Evolutionary conservation across 2,888 invertebrate species (phyloP).

Genomic region (Conchocele bisecta): DNA sequence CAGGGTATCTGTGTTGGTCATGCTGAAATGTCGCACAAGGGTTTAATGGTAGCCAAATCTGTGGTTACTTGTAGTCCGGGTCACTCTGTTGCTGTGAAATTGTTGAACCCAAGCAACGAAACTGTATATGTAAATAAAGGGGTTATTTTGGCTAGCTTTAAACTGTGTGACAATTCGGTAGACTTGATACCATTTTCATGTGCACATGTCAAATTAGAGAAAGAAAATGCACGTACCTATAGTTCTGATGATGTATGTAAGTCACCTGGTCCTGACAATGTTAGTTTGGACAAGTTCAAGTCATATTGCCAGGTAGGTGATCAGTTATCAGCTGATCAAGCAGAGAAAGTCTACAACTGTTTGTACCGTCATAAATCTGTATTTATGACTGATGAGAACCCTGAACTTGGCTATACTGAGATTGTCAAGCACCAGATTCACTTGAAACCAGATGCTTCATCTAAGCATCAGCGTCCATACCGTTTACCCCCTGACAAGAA

Average conservation of each 20-base stretch:
- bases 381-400: constrained; percentile 20
- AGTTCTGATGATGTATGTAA: too few species aligned
- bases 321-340: background rate
- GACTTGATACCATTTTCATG: too few species aligned
- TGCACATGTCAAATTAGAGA: too few species aligned
- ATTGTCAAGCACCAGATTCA: constrained; percentile 13
- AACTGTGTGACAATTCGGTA: constrained; percentile 9
- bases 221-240: background rate
- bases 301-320: background rate
- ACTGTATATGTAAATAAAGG: constrained; percentile 24
- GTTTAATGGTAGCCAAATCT: constrained; percentile 22
- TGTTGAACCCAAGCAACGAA: constrained; percentile 33
- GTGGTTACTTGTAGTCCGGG: constrained; percentile 29
- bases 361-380: constrained; percentile 9
- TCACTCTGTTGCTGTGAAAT: constrained; percentile 28
- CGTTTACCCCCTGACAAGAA: constrained; percentile 24
- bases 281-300: background rate
- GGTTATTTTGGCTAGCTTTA: constrained; percentile 12
- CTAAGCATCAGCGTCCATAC: constrained; percentile 35
- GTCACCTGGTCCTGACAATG: too few species aligned
- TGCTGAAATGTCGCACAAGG: constrained; percentile 26
- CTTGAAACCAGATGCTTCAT: constrained; percentile 17
- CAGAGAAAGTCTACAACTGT: background rate
- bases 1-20: constrained; percentile 31
- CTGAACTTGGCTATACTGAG: constrained; percentile 14